A percentile compares a stretch with the other conserved stretches of the same genome.
These are phyloP conservation scores for Dufourea novaeangliae DNA, from an alignment of 1,140 invertebrate genomes.

Conservation along the genomic window DNA sequence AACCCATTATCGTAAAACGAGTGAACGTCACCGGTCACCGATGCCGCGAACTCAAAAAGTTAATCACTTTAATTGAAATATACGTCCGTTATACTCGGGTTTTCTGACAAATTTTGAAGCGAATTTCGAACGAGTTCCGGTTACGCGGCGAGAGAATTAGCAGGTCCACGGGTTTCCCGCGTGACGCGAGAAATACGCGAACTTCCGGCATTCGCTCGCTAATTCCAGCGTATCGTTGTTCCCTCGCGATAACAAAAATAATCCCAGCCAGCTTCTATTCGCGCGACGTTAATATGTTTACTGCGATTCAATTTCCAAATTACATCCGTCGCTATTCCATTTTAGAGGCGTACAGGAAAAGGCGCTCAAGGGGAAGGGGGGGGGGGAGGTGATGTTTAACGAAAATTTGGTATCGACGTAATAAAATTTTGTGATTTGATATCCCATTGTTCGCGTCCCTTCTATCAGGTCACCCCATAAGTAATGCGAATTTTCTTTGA, in stretches of 20 bases:
- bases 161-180: too few relatives aligned
- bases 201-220: not conserved
- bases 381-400: not conserved
- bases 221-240: constrained; percentile 1
- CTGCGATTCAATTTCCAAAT: constrained; percentile 10
- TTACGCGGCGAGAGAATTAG: not conserved
- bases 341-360: not conserved
- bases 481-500: too few relatives aligned
- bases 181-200: not conserved
- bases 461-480: too few relatives aligned
- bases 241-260: not conserved
- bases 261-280: not conserved
- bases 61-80: not conserved
- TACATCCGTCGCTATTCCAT: not conserved
- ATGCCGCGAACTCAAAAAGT: not conserved
- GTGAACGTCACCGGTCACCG: not conserved
- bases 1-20: not conserved
- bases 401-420: not conserved
- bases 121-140: not conserved
- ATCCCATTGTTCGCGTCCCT: too few relatives aligned
- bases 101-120: not conserved
- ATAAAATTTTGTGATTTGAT: too few relatives aligned
- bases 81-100: not conserved
- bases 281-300: constrained; percentile 2
- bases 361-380: too few relatives aligned